Evolutionary conservation across 2,113 vertebrate genomes (phyloP), one percentile per base, ranked within the genome.

Genomic region (Cathartes aura): DNA sequence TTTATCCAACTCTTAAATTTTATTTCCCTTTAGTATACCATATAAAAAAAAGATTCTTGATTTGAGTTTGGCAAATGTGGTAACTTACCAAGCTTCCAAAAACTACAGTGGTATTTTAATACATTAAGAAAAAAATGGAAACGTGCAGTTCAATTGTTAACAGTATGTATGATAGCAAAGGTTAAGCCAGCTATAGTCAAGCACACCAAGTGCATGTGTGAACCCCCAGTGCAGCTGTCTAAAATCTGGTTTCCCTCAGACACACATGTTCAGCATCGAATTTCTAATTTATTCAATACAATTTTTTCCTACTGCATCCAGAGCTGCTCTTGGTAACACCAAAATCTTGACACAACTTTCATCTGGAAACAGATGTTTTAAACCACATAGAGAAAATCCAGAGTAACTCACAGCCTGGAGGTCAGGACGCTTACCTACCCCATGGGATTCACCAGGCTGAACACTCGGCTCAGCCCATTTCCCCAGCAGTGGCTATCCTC

Each of bases 141-240:
- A 45, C 0, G 9, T 40, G 26, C 30, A 53, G 5, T n/a, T 58
- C n/a, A 27, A 3, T 15, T 78, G 26, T 63, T 90, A 81, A 83
- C 40, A 58, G 45, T 8, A 34, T 2, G 4, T 32, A 34, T 12
- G 15, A 63, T 0, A 66, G 22, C 12, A 52, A 90, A 92, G n/a
- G 15, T 53, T 71, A 93, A 64, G 18, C 27, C 15, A 94, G 56
- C 48, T 43, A 34, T 47, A 68, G 52, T 2, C 70, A 81, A 71
- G 53, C 27, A 75, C 24, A 42, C 11, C 4, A 4, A 60, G 10
- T 4, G n/a, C 9, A 11, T 2, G 0, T 2, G 8, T 52, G 17
- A 87, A 68, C 2, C 4, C 15, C 11, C 23, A 55, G 19, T 9
- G 19, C 15, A 36, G 38, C 20, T 67, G 5, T 5, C 72, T n/a